Evolutionary conservation across 37 sponge, comb jelly and placozoan genomes (phyloP).

Genomic region (Amphimedon queenslandica): DNA sequence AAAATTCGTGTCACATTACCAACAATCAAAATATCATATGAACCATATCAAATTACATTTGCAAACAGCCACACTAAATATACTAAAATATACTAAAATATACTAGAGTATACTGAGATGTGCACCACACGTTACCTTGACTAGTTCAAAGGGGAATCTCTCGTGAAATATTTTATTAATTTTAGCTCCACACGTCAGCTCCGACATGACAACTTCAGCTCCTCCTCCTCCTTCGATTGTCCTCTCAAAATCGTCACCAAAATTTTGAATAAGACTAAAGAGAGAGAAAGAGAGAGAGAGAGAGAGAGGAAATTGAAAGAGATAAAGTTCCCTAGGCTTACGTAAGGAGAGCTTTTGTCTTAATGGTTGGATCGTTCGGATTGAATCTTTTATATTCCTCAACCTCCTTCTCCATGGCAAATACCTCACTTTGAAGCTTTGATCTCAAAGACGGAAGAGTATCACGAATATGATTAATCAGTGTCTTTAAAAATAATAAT

Average conservation of each 20-base stretch:
- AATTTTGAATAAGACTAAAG: conserved; percentile 83
- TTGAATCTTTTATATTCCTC: conserved; percentile 90
- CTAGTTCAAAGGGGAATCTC: conserved; percentile 95
- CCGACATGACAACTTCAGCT: conserved; percentile 25
- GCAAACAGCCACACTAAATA: no score
- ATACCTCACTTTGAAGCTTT: conserved; percentile 86
- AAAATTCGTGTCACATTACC: no score
- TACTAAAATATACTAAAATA: no score
- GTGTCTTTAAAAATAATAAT: conserved; percentile 47
- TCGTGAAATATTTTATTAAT: conserved; percentile 97
- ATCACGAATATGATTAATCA: conserved; percentile 98
- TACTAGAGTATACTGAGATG: no score
- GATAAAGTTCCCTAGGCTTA: conserved; percentile 29
- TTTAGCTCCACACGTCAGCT: conserved; percentile 93
- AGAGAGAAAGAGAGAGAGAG: neutral
- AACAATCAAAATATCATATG: no score
- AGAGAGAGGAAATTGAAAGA: no score
- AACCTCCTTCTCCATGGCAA: conserved; percentile 94
- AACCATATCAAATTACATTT: no score
- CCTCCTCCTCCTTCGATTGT: conserved; percentile 93
- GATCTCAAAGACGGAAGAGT: conserved; percentile 85
- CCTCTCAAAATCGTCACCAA: conserved; percentile 82
- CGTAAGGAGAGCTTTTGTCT: conserved; percentile 93
- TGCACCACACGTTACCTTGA: conserved; percentile 71
- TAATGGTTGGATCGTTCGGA: conserved; percentile 83